Evolutionary conservation across 2,888 invertebrate species (phyloP), one percentile per base, ranked within the genome.

Genomic region (Rhogogaster chlorosoma): DNA sequence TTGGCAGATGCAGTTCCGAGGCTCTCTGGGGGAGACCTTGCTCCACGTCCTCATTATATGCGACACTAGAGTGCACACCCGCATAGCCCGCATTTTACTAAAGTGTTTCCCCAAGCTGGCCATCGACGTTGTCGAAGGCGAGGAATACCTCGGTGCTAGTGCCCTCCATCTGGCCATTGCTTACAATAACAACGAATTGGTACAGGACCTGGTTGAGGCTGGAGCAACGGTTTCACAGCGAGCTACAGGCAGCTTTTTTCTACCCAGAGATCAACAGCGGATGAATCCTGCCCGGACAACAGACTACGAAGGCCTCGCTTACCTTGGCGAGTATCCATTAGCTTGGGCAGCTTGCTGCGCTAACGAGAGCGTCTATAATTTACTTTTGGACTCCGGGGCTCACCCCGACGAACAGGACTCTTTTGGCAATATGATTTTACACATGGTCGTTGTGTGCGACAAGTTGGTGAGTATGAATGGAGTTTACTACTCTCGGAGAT

Each of bases 381-480:
- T 99, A 86, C 95, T 99, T 1, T 94, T 99, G 84, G 98, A 99
- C 90, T 96, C 96, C 75, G 99, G 97, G 1, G 99, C 99, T 0
- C 97, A 99, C 94, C 99, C 99, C 0, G 99, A 99, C 93, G 95
- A 96, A n/a, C 98, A 98, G 93, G 99, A 99, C 93, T 96, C 97
- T 0, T 99, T 99, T 91, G 99, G 99, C 15, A 99, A 99, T 93
- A 99, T 99, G 96, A 98, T 99, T 87, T 95, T 99, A n/a, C 99
- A 99, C 93, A 99, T 99, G 99, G 98, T 99, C 57, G 99, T 99
- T 61, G 99, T 99, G 86, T 97, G 98, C 92, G 99, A 99, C 94
- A 99, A 99, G 94, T 94, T 98, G 95, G 99, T 99, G 94, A 94
- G 94, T 91, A 57, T 80, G 22, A 83, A 84, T 15, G 26, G 36